Evolutionary conservation across 2,888 invertebrate genomes (phyloP).

Genomic region (Fragum fragum): DNA sequence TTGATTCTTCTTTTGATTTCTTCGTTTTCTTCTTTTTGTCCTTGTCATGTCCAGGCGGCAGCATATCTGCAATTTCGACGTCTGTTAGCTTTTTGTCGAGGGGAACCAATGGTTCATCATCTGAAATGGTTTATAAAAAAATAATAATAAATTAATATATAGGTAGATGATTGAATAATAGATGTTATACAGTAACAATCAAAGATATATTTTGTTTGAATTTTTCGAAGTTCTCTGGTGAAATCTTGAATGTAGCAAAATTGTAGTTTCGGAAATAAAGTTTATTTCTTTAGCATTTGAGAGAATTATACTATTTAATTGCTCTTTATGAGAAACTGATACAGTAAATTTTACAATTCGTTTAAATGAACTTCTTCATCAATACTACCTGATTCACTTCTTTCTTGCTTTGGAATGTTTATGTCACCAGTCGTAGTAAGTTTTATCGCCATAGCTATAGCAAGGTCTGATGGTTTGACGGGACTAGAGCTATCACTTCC

Average conservation of each 20-base stretch:
- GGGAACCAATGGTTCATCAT: constrained; percentile 10
- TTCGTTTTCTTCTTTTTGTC: constrained; percentile 10
- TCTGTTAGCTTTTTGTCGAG: constrained; percentile 6
- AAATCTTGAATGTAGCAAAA: too few relatives aligned
- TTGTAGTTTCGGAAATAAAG: too few relatives aligned
- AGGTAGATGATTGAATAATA: neutral
- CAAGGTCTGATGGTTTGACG: neutral
- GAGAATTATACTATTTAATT: too few relatives aligned
- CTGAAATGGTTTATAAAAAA: neutral
- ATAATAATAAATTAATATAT: too few relatives aligned
- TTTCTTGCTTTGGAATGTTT: constrained; percentile 11
- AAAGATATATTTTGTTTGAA: too few relatives aligned
- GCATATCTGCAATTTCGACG: constrained; percentile 13
- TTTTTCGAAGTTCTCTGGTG: too few relatives aligned
- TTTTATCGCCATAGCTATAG: neutral
- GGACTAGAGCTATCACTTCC: neutral
- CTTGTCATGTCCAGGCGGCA: neutral
- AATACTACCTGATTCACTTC: constrained; percentile 23
- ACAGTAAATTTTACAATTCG: too few relatives aligned
- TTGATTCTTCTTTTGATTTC: neutral
- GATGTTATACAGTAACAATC: too few relatives aligned
- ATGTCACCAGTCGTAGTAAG: neutral
- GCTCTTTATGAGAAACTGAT: too few relatives aligned
- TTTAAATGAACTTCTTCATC: too few relatives aligned
- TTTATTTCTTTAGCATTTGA: too few relatives aligned